Percentiles rank a stretch among this genome's conserved stretches.
phyloP scores from a whole-genome alignment of 2,888 invertebrate genomes.

The Ormia ochracea region DNA sequence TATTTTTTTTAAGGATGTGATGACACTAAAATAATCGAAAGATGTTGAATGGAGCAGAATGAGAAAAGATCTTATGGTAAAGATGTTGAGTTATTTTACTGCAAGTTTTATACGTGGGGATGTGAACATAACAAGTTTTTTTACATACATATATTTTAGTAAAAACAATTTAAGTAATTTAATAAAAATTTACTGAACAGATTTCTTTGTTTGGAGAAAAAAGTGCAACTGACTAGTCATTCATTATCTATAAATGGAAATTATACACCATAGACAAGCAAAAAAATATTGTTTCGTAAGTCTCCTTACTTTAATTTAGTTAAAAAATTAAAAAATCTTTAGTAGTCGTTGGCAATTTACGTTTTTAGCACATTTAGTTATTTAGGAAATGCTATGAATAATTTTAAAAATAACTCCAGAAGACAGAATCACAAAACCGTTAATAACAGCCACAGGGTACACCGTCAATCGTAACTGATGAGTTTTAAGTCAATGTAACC shows the following conservation, averaged over 20 bases:
- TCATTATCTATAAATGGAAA: neutral
- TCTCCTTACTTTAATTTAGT: conserved; percentile 6
- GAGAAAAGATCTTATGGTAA: too few species aligned
- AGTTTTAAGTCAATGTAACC: neutral
- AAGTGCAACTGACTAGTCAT: neutral
- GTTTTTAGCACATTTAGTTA: neutral
- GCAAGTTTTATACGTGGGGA: too few species aligned
- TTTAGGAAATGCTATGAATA: neutral
- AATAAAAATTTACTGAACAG: neutral
- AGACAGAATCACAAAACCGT: neutral
- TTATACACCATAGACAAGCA: neutral
- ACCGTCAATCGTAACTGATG: neutral
- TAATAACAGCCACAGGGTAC: too few species aligned
- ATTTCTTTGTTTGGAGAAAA: neutral
- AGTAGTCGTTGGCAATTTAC: neutral
- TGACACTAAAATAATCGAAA: too few species aligned
- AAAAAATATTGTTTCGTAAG: neutral
- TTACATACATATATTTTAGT: too few species aligned
- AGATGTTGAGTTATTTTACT: too few species aligned
- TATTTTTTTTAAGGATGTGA: too few species aligned
- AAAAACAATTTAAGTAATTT: conserved; percentile 4
- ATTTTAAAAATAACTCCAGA: neutral
- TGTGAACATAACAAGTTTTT: too few species aligned
- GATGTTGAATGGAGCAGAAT: too few species aligned
- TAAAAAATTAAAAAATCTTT: neutral